Percentiles rank a stretch among this genome's conserved stretches.
These are phyloP conservation scores for Synchiropus splendidus DNA, from an alignment of 2,113 vertebrate genomes.

Conservation along the genomic window DNA sequence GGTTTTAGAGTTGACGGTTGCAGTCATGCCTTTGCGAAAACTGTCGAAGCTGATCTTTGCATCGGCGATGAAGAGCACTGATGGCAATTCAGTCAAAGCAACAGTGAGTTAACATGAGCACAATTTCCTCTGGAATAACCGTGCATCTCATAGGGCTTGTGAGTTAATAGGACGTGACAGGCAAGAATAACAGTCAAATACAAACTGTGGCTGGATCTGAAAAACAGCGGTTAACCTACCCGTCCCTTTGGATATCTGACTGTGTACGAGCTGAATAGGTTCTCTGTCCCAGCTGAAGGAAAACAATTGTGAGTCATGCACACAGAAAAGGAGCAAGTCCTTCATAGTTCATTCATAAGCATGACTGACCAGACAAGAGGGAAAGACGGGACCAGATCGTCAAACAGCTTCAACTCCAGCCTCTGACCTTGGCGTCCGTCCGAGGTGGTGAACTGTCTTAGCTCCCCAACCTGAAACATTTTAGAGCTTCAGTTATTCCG, in stretches of 20 bases:
- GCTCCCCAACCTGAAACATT: slow-evolving; percentile 74
- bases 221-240: slow-evolving; percentile 60
- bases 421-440: slow-evolving; percentile 86
- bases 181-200: slow-evolving; percentile 29
- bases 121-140: slow-evolving; percentile 10
- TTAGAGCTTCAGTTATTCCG: no score
- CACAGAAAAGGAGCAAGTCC: slow-evolving; percentile 6
- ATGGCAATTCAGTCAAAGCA: slow-evolving; percentile 35
- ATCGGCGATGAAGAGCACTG: slow-evolving; percentile 92
- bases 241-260: slow-evolving; percentile 78
- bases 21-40: slow-evolving; percentile 85
- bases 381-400: slow-evolving; percentile 82
- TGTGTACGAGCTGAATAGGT: slow-evolving; percentile 80
- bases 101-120: slow-evolving; percentile 16
- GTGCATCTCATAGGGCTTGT: not conserved
- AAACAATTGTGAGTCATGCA: slow-evolving; percentile 20
- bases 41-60: slow-evolving; percentile 87
- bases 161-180: slow-evolving; percentile 33
- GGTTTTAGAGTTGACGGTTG: slow-evolving; percentile 85
- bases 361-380: slow-evolving; percentile 77
- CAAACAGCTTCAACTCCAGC: slow-evolving; percentile 86
- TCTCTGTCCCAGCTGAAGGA: slow-evolving; percentile 86
- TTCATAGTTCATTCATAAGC: no score
- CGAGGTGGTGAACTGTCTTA: slow-evolving; percentile 80
- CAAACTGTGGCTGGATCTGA: slow-evolving; percentile 21